These are phyloP conservation scores for Eudasyphora cyanicolor DNA, from an alignment of 2,888 invertebrate species.

Conservation along the genomic window DNA sequence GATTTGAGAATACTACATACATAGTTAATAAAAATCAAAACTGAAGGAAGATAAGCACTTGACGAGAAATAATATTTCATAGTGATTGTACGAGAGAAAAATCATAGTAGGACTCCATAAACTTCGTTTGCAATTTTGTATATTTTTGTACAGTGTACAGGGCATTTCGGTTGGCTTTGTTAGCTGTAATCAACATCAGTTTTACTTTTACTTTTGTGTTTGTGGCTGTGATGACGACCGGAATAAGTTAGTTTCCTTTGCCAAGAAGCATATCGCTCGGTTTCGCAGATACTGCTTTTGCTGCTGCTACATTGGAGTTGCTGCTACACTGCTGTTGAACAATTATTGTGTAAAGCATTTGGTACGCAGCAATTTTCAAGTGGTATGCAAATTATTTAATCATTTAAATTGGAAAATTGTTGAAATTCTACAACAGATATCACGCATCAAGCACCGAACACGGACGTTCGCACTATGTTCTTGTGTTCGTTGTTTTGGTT, in stretches of 20 bases:
- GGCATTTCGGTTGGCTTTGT: neutral
- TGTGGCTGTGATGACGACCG: slow-evolving; percentile 24
- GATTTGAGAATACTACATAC: too few relatives aligned
- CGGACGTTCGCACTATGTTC: neutral
- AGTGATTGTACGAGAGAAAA: too few relatives aligned
- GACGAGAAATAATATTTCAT: too few relatives aligned
- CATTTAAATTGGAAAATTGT: slow-evolving; percentile 79
- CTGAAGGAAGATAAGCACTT: too few relatives aligned
- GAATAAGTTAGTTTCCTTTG: slow-evolving; percentile 44
- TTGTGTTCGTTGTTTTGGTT: neutral
- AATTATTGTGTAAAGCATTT: slow-evolving; percentile 70
- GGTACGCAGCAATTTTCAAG: slow-evolving; percentile 78
- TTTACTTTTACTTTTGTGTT: slow-evolving; percentile 46
- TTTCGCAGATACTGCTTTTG: neutral
- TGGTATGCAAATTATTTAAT: slow-evolving; percentile 79
- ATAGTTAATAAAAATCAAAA: too few relatives aligned
- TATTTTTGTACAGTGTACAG: slow-evolving; percentile 43
- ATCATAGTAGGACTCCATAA: too few relatives aligned
- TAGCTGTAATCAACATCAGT: slow-evolving; percentile 47
- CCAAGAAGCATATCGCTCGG: neutral
- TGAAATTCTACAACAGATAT: slow-evolving; percentile 71
- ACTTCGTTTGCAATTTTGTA: neutral
- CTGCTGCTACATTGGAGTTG: neutral
- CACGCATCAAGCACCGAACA: neutral
- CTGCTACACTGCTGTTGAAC: slow-evolving; percentile 22